Evolutionary conservation across 1,140 invertebrate genomes (phyloP).

Genomic region (Sesamia nonagrioides): DNA sequence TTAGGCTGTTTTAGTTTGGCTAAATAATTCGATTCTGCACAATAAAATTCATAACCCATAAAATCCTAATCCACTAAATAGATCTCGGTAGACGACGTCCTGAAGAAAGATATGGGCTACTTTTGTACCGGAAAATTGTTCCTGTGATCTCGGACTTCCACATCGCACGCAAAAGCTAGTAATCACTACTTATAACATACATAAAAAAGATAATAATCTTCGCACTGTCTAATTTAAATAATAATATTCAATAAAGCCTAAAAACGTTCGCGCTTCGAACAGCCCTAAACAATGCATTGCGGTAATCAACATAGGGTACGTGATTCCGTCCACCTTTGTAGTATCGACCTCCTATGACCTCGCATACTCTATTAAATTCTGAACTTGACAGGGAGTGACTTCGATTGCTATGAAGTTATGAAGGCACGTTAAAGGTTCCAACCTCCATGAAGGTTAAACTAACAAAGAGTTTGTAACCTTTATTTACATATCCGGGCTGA

Average conservation of each 20-base stretch:
- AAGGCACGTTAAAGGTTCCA: conserved; percentile 13
- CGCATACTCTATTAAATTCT: conserved; percentile 27
- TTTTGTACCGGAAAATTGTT: too few species aligned
- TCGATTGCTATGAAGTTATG: neutral
- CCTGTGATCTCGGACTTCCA: too few species aligned
- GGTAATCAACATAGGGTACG: conserved; percentile 26
- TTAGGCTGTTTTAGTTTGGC: too few species aligned
- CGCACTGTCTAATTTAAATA: neutral
- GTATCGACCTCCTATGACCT: conserved; percentile 37
- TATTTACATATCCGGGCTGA: conserved; percentile 11
- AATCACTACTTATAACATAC: too few species aligned
- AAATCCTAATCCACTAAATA: too few species aligned
- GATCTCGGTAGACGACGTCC: too few species aligned
- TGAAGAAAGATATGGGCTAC: too few species aligned
- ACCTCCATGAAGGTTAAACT: conserved; percentile 12
- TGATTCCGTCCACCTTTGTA: conserved; percentile 39
- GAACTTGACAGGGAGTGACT: conserved; percentile 50
- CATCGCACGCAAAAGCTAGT: too few species aligned
- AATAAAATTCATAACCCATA: too few species aligned
- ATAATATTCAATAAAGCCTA: neutral
- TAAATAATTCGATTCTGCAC: too few species aligned
- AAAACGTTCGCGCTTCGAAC: neutral
- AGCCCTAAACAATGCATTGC: neutral
- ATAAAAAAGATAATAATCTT: neutral
- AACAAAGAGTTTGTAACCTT: conserved; percentile 38